A percentile compares a stretch with the other conserved stretches of the same genome.
Conservation (phyloP, 2,888 invertebrate species). For the Acrobasis consociella region DNA sequence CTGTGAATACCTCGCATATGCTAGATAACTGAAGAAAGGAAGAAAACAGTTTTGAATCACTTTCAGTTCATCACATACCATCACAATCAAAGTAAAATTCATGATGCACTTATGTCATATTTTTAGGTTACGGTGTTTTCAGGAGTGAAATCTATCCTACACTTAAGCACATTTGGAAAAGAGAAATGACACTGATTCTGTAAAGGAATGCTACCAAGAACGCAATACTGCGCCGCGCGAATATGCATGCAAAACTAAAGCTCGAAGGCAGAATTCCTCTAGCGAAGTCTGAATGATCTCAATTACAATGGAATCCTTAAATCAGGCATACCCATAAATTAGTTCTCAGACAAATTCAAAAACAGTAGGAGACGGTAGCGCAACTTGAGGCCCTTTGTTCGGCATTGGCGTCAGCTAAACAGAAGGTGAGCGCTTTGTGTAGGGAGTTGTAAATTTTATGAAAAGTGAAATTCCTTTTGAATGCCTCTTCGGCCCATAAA, state of each 20-base stretch:
- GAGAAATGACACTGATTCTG: neutral
- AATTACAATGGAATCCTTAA: constrained; percentile 77
- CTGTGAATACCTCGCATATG: too few species aligned
- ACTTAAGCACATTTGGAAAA: neutral
- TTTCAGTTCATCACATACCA: too few species aligned
- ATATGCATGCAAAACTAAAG: constrained; percentile 62
- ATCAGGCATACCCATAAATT: constrained; percentile 75
- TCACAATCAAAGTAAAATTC: too few species aligned
- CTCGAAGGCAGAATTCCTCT: constrained; percentile 47
- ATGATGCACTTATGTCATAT: neutral
- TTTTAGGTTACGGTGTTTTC: neutral
- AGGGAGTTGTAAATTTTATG: constrained; percentile 80
- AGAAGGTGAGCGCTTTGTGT: constrained; percentile 80
- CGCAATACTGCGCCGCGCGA: constrained; percentile 44
- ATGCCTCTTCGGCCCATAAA: constrained; percentile 76
- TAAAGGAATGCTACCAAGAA: constrained; percentile 27
- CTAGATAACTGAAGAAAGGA: too few species aligned
- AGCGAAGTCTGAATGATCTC: constrained; percentile 62
- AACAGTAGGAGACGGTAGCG: constrained; percentile 81
- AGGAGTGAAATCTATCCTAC: neutral
- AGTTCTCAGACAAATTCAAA: constrained; percentile 77
- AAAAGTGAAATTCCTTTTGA: constrained; percentile 83
- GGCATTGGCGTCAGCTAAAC: constrained; percentile 77
- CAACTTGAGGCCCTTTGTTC: constrained; percentile 77
- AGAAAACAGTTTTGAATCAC: too few species aligned